Conservation (phyloP, 2,113 vertebrate species). For the Rhinolophus sinicus region DNA sequence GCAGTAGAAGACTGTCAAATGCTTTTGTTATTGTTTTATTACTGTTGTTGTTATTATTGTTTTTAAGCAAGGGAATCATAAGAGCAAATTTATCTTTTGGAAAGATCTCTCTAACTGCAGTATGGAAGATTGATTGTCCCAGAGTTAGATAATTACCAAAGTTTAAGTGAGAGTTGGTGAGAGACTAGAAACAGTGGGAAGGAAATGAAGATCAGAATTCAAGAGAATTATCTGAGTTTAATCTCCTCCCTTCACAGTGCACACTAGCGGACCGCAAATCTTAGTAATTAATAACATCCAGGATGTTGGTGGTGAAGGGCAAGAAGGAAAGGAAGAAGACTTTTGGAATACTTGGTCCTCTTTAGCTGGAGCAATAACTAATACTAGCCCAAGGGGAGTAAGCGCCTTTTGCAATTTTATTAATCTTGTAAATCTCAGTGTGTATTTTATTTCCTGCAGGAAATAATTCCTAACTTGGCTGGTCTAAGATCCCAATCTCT, state of each 20-base stretch:
- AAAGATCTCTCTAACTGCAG: slow-evolving; percentile 37
- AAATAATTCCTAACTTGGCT: neutral
- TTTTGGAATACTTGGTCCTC: neutral
- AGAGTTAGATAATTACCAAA: slow-evolving; percentile 48
- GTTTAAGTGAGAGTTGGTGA: slow-evolving; percentile 22
- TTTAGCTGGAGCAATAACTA: neutral
- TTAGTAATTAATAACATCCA: neutral
- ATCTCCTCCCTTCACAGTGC: neutral
- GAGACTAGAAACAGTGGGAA: neutral
- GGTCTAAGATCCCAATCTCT: neutral
- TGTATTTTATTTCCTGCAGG: slow-evolving; percentile 28
- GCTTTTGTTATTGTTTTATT: slow-evolving; percentile 17
- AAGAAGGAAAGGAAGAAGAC: neutral
- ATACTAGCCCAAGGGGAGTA: neutral
- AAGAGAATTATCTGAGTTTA: neutral
- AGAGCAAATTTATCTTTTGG: slow-evolving; percentile 51
- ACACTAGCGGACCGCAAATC: neutral
- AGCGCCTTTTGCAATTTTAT: neutral
- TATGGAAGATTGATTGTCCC: slow-evolving; percentile 56
- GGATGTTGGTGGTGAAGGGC: neutral
- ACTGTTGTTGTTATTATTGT: neutral
- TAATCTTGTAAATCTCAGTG: neutral
- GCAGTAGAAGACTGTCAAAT: neutral
- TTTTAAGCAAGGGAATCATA: slow-evolving; percentile 16
- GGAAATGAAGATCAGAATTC: neutral